A percentile compares a stretch with the other conserved stretches of the same genome.
Conservation (phyloP, 1,140 invertebrate species). For the Adelges cooleyi region DNA sequence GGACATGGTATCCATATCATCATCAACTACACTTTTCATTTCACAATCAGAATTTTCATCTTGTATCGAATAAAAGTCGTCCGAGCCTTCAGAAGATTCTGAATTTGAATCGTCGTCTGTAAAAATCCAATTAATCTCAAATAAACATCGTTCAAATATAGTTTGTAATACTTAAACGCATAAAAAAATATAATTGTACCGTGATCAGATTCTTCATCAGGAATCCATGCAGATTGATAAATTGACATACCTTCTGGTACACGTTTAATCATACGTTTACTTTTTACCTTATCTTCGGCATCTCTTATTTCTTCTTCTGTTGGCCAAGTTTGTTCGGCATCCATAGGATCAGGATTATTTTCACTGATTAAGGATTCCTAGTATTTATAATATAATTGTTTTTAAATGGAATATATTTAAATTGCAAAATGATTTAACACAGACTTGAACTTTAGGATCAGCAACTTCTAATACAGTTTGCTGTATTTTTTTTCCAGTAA, state of each 20-base stretch:
- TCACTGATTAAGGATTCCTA: constrained; percentile 65
- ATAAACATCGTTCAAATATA: background rate
- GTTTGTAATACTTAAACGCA: too few relatives aligned
- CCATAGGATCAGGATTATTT: constrained; percentile 78
- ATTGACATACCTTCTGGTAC: constrained; percentile 90
- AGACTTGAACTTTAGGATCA: constrained; percentile 52
- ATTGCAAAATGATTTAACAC: background rate
- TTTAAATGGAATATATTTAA: constrained; percentile 13
- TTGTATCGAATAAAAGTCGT: constrained; percentile 43
- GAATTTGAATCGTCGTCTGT: background rate
- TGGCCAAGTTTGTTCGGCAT: constrained; percentile 92
- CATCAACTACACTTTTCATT: constrained; percentile 30
- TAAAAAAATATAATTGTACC: constrained; percentile 20
- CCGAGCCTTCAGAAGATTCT: background rate
- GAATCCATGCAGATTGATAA: constrained; percentile 95
- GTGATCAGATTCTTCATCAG: constrained; percentile 51
- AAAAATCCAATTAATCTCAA: background rate
- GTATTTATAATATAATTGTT: too few relatives aligned
- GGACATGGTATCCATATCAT: constrained; percentile 35
- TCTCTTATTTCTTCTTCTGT: constrained; percentile 77
- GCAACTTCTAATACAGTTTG: constrained; percentile 49
- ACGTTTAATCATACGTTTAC: constrained; percentile 54
- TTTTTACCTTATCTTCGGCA: constrained; percentile 49
- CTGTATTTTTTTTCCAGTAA: background rate
- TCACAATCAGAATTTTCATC: constrained; percentile 41